Conservation (phyloP, 2,888 invertebrate species). For the Acrobasis suavella region DNA sequence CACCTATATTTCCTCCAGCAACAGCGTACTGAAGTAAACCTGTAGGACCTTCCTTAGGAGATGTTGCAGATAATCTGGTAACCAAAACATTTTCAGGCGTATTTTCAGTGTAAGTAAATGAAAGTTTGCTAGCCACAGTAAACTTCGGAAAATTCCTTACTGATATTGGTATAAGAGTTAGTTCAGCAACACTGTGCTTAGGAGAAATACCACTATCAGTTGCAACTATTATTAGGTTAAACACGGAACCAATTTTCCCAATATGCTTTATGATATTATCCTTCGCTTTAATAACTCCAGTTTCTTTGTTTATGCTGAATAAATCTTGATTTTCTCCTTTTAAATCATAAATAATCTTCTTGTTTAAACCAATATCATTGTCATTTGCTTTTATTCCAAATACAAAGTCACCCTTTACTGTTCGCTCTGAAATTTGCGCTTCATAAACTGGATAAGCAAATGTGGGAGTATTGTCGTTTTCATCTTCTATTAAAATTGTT, state of each 20-base stretch:
- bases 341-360: slow-evolving; percentile 89
- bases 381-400: slow-evolving; percentile 95
- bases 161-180: slow-evolving; percentile 89
- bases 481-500: slow-evolving; percentile 89
- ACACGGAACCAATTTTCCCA: slow-evolving; percentile 81
- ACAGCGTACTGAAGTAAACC: slow-evolving; percentile 90
- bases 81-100: slow-evolving; percentile 89
- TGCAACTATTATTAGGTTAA: slow-evolving; percentile 89
- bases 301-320: slow-evolving; percentile 90
- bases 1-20: slow-evolving; percentile 96
- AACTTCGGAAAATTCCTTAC: slow-evolving; percentile 91
- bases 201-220: slow-evolving; percentile 89
- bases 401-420: slow-evolving; percentile 91
- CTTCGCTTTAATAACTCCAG: slow-evolving; percentile 93
- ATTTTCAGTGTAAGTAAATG: slow-evolving; percentile 91
- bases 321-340: slow-evolving; percentile 89
- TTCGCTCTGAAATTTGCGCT: slow-evolving; percentile 92
- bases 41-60: slow-evolving; percentile 89
- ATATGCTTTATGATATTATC: slow-evolving; percentile 83
- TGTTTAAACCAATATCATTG: slow-evolving; percentile 90
- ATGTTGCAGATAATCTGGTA: slow-evolving; percentile 88
- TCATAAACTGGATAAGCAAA: slow-evolving; percentile 89
- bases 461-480: slow-evolving; percentile 92
- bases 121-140: slow-evolving; percentile 85
- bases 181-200: slow-evolving; percentile 87